Evolutionary conservation across 1,140 invertebrate species (phyloP), one percentile per base, ranked within the genome.

Genomic region (Pseudomyrmex pallidus): DNA sequence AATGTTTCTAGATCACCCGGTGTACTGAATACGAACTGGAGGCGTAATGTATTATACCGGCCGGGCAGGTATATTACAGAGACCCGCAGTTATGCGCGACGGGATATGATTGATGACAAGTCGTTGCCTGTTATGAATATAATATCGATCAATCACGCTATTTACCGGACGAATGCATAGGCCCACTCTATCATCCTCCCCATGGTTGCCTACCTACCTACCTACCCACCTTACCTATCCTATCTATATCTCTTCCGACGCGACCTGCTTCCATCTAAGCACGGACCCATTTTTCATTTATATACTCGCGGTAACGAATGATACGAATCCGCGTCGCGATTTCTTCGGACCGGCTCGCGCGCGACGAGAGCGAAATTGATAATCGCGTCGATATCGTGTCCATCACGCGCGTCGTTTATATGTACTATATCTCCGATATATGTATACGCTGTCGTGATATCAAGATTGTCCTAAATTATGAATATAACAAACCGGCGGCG

Each of bases 111-210:
- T 92, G 92, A 94, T 94, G 92, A 92, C 92, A 92, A 92, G 91
- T 93, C 92, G 92, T 93, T 92, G 88, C 87, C 86, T 92, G 91
- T 92, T 92, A 93, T 94, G 92, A 94, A 94, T 94, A 93, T 93
- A 94, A 94, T 93, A 93, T 93, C 93, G 91, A 94, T 94, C 93
- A 92, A 94, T 94, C 93, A 94, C 90, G 90, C 91, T 92, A 93
- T 93, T 93, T 93, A 93, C 90, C 89, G 87, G 90, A 87, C 89
- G 90, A 93, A 91, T 86, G 91, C 90, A 92, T 91, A 90, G 90
- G 90, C 90, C 90, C 91, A 91, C 91, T 93, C 90, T 92, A 93
- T 93, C 91, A 93, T 92, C 87, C 86, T 87, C 85, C 35, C 82
- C 68, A 63, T 83, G 83, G 80, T 84, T 80, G 62, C 66, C 85